Percentiles rank a stretch among this genome's conserved stretches.
These are phyloP conservation scores for Bhutanitis thaidina DNA, from an alignment of 2,888 invertebrate genomes.

Conservation along the genomic window DNA sequence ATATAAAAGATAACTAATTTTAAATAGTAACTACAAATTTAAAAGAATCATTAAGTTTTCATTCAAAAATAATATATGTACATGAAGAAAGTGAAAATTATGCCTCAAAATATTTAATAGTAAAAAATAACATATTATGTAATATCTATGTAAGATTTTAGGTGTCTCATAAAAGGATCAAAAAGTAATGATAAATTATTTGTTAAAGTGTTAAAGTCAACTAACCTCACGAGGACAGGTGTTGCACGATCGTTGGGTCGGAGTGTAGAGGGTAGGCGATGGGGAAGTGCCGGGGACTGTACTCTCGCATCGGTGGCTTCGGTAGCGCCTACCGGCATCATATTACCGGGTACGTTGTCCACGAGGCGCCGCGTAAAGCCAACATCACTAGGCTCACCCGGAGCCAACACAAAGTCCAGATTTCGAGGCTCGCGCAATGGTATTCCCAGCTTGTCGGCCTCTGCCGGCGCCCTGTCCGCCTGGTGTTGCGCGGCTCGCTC, in stretches of 20 bases:
- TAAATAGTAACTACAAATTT: too few relatives aligned
- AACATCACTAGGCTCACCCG: slow-evolving; percentile 31
- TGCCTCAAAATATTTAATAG: too few relatives aligned
- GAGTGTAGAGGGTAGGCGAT: slow-evolving; percentile 55
- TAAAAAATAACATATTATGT: too few relatives aligned
- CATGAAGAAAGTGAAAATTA: too few relatives aligned
- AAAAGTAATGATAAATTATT: too few relatives aligned
- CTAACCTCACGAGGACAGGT: slow-evolving; percentile 59
- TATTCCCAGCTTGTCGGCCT: slow-evolving; percentile 25
- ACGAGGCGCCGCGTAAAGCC: slow-evolving; percentile 37
- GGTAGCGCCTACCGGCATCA: slow-evolving; percentile 60
- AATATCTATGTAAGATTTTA: too few relatives aligned
- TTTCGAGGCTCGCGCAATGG: slow-evolving; percentile 20
- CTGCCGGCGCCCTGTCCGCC: slow-evolving; percentile 21
- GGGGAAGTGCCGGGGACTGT: slow-evolving; percentile 68
- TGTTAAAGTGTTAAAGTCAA: neutral
- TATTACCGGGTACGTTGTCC: slow-evolving; percentile 49
- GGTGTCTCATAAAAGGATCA: too few relatives aligned
- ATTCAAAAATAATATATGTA: too few relatives aligned
- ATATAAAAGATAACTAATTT: too few relatives aligned
- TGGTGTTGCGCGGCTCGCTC: slow-evolving; percentile 17
- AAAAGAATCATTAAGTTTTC: too few relatives aligned
- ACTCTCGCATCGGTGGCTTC: slow-evolving; percentile 68
- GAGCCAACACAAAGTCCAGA: slow-evolving; percentile 27
- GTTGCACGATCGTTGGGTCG: slow-evolving; percentile 57